Percentiles rank a stretch among this genome's conserved stretches.
phyloP scores from a whole-genome alignment of 2,113 vertebrate species.

The Gymnocephalus cernua region DNA sequence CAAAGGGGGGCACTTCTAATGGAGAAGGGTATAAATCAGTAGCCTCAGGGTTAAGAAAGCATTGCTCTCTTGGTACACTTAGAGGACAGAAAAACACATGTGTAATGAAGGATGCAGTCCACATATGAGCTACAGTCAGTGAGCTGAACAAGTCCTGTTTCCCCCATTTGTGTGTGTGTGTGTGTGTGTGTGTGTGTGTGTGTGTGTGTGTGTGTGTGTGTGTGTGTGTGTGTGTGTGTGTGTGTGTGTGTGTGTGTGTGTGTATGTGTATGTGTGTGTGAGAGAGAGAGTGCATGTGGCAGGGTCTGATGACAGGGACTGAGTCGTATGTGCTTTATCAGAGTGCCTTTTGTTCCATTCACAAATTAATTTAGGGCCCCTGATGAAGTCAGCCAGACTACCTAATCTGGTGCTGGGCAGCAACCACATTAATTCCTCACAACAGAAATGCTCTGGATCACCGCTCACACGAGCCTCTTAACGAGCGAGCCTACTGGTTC shows the following conservation, averaged over 20 bases:
- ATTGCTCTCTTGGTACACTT: slow-evolving; percentile 34
- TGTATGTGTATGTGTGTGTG: background rate
- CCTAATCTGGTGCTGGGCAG: slow-evolving; percentile 50
- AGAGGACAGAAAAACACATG: slow-evolving; percentile 71
- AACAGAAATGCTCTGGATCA: slow-evolving; percentile 56
- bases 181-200: slow-evolving; percentile 15
- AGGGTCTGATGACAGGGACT: slow-evolving; percentile 62
- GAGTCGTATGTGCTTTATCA: slow-evolving; percentile 70
- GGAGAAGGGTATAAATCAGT: slow-evolving; percentile 68
- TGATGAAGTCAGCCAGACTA: slow-evolving; percentile 69
- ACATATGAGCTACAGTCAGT: slow-evolving; percentile 55
- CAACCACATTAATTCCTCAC: slow-evolving; percentile 77
- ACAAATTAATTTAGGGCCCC: slow-evolving; percentile 54
- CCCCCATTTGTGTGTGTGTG: slow-evolving; percentile 42
- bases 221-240: slow-evolving; percentile 32
- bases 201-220: background rate
- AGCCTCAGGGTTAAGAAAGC: slow-evolving; percentile 51
- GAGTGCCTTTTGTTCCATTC: slow-evolving; percentile 73
- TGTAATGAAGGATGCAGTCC: slow-evolving; percentile 53
- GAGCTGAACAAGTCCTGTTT: slow-evolving; percentile 58
- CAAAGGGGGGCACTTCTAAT: slow-evolving; percentile 51
- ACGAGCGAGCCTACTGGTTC: slow-evolving; percentile 44
- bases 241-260: slow-evolving; percentile 1
- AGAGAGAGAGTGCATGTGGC: slow-evolving; percentile 30
- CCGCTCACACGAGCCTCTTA: slow-evolving; percentile 64